These are phyloP conservation scores for Drosophila eugracilis DNA, from an alignment of 1,140 invertebrate species.

Conservation along the genomic window DNA sequence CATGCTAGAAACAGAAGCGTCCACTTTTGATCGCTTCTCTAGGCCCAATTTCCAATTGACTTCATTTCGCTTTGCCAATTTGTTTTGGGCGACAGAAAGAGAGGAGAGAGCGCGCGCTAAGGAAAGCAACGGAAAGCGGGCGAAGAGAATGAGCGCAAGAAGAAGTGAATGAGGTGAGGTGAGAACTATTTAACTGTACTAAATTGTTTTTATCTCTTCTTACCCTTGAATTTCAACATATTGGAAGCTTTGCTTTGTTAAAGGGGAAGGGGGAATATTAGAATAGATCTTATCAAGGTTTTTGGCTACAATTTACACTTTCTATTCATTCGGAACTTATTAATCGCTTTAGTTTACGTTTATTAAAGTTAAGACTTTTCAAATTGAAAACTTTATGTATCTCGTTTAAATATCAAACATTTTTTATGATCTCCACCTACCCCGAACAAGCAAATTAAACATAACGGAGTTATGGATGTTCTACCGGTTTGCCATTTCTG, in stretches of 20 bases:
- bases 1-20: slow-evolving; percentile 29
- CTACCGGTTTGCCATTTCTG: slow-evolving; percentile 4
- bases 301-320: too few relatives aligned
- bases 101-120: too few relatives aligned
- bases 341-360: too few relatives aligned
- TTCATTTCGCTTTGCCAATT: slow-evolving; percentile 73
- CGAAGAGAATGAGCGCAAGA: not conserved
- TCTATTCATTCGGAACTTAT: too few relatives aligned
- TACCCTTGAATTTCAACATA: not conserved
- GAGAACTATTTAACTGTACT: not conserved
- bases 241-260: not conserved
- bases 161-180: not conserved
- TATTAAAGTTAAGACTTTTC: too few relatives aligned
- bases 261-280: not conserved
- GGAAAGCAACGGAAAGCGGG: too few relatives aligned
- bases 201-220: not conserved
- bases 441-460: slow-evolving; percentile 10
- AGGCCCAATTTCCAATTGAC: slow-evolving; percentile 79
- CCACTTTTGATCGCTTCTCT: slow-evolving; percentile 60
- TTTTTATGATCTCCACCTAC: not conserved
- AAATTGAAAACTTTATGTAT: not conserved
- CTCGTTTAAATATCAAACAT: not conserved
- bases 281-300: not conserved
- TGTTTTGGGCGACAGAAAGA: slow-evolving; percentile 20
- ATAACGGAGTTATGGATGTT: not conserved